Evolutionary conservation across 2,113 vertebrate genomes (phyloP).

Genomic region (Bubo blakistoni): DNA sequence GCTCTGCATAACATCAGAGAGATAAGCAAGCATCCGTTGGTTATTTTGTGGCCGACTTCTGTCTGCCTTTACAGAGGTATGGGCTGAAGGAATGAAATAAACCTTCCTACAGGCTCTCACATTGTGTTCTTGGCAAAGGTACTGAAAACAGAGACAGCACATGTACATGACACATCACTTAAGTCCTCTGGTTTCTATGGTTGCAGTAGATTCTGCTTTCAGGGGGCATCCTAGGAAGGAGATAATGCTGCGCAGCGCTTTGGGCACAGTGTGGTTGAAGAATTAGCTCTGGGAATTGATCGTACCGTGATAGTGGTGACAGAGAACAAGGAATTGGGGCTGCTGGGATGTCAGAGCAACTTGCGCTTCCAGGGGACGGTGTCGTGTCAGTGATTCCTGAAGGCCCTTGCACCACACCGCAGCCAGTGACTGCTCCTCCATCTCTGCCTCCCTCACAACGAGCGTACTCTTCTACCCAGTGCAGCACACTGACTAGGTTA

Average conservation of each 20-base stretch:
- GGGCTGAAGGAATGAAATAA: slow-evolving; percentile 30
- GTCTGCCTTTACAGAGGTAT: not conserved
- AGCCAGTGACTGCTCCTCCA: not conserved
- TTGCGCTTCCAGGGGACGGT: not conserved
- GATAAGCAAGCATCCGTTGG: not conserved
- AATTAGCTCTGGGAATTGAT: slow-evolving; percentile 63
- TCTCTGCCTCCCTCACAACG: not conserved
- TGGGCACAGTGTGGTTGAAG: slow-evolving; percentile 46
- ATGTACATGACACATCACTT: slow-evolving; percentile 60
- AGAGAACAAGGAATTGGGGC: slow-evolving; percentile 48
- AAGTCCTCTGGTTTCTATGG: slow-evolving; percentile 61
- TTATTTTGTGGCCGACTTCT: not conserved
- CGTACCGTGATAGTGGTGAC: slow-evolving; percentile 48
- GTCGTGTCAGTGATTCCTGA: slow-evolving; percentile 46
- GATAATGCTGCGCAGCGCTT: slow-evolving; percentile 36
- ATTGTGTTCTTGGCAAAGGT: slow-evolving; percentile 45
- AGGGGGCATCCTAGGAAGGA: slow-evolving; percentile 54
- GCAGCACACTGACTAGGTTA: slow-evolving; percentile 72
- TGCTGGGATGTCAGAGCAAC: slow-evolving; percentile 54
- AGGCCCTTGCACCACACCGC: not conserved
- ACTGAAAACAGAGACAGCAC: slow-evolving; percentile 52
- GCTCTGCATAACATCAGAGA: not conserved
- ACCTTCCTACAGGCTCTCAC: slow-evolving; percentile 20
- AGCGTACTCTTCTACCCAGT: not conserved
- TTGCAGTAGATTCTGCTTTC: slow-evolving; percentile 63